Evolutionary conservation across 2,797 vertebrate genomes (phyloP), one percentile per base, ranked within the genome.

Genomic region (Amazona finschi): DNA sequence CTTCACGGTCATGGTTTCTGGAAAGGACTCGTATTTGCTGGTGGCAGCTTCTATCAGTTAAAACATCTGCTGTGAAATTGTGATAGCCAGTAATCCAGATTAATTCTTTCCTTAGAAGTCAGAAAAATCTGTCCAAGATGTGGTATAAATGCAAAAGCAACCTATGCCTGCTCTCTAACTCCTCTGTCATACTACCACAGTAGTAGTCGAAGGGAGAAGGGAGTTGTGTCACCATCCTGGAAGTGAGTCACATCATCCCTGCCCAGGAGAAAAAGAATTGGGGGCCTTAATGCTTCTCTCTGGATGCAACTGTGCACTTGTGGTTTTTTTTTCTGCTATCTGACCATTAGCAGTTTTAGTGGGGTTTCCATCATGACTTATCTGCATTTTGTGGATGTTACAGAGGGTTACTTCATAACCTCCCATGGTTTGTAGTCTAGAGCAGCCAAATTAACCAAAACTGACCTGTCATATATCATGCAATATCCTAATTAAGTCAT

Each of bases 341-440:
- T 65, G 60, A 85, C 15, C 13, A 8, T 30, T 21, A 8, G 24
- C 9, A 27, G 2, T 28, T 44, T 52, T n/a, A 47, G n/a, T 61
- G 5, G 3, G 3, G 5, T 30, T 30, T 52, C 46, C 38, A 6
- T 46, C 7, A 3, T 12, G 44, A 20, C 5, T 0, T 1, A 15
- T 47, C 11, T 55, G 18, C 5, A 1, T 41, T 49, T 25, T 25
- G 16, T 12, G 15, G 64, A 43, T 31, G 12, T 70, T 83, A n/a
- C 36, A 72, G 33, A 46, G 19, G 1, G 9, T 69, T 58, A 47
- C 19, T 82, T 55, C 49, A 22, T 89, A 76, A 62, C 20, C 7
- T 83, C 22, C 9, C 17, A 41, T 6, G 4, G 14, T 36, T 82
- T 16, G 20, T 20, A 14, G 15, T n/a, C 20, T 55, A 18, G 31